Conservation (phyloP, 2,797 vertebrate genomes). For the Coregonus suidteri region DNA sequence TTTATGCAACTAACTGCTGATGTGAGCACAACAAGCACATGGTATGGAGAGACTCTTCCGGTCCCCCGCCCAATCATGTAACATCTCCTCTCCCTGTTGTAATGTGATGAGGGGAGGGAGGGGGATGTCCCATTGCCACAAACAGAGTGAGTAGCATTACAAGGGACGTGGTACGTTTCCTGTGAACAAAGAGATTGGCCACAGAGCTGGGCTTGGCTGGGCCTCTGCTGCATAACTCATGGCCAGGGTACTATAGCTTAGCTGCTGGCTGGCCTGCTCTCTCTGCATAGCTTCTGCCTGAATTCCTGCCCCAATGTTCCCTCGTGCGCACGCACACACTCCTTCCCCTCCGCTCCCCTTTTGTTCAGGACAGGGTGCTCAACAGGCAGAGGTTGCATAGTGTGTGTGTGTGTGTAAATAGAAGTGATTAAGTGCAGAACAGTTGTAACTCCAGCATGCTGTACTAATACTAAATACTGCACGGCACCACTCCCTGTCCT, state of each 20-base stretch:
- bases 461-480: not conserved
- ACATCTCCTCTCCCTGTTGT: not conserved
- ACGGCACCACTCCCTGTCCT: constrained; percentile 22
- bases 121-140: not conserved
- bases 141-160: not conserved
- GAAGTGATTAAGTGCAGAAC: constrained; percentile 29
- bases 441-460: constrained; percentile 53
- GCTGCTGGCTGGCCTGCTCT: constrained; percentile 12
- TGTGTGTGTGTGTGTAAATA: constrained; percentile 37
- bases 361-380: constrained; percentile 59
- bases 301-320: constrained; percentile 43
- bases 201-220: not conserved
- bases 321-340: constrained; percentile 11
- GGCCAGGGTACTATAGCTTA: not conserved
- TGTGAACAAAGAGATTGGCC: constrained; percentile 3
- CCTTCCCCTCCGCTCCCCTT: constrained; percentile 38
- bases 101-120: not conserved
- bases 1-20: not conserved
- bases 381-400: constrained; percentile 64
- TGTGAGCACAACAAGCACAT: not conserved
- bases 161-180: not conserved
- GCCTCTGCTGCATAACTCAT: constrained; percentile 17
- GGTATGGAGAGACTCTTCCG: not conserved
- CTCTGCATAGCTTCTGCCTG: constrained; percentile 12
- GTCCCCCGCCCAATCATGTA: not conserved